Evolutionary conservation across 2,888 invertebrate species (phyloP).

Genomic region (Diaprepes abbreviatus): DNA sequence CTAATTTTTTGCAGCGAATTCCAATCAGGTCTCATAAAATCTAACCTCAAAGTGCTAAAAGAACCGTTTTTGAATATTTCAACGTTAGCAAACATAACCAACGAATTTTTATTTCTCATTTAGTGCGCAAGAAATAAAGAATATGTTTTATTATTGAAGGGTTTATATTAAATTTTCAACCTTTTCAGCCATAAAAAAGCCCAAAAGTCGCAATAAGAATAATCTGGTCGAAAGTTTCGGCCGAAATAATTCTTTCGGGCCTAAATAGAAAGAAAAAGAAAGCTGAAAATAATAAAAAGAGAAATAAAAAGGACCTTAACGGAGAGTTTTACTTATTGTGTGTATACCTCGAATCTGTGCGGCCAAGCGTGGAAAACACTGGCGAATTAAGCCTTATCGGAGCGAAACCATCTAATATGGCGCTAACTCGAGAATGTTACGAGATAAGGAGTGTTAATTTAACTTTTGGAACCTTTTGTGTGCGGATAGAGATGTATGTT

Average conservation of each 20-base stretch:
- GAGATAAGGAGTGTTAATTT: constrained; percentile 47
- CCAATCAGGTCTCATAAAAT: no score
- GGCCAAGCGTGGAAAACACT: constrained; percentile 33
- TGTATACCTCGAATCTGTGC: constrained; percentile 34
- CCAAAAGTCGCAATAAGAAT: constrained; percentile 27
- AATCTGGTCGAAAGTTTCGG: constrained; percentile 29
- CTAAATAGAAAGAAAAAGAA: constrained; percentile 26
- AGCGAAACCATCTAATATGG: constrained; percentile 43
- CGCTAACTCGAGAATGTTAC: constrained; percentile 38
- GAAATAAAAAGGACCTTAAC: constrained; percentile 22
- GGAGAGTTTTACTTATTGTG: constrained; percentile 35
- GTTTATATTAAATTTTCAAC: constrained; percentile 13
- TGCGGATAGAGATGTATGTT: background rate
- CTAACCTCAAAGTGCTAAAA: no score
- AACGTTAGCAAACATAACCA: no score
- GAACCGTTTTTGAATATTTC: no score
- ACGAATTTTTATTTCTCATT: no score
- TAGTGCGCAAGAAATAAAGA: no score
- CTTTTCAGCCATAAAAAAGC: constrained; percentile 13
- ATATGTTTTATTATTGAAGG: constrained; percentile 5
- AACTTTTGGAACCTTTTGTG: constrained; percentile 42
- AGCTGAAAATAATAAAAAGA: constrained; percentile 27
- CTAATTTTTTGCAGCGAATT: no score
- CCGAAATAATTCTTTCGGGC: constrained; percentile 29
- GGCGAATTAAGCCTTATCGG: constrained; percentile 46